phyloP scores from a whole-genome alignment of 2,888 invertebrate species.

The Scaptomyza reducta region DNA sequence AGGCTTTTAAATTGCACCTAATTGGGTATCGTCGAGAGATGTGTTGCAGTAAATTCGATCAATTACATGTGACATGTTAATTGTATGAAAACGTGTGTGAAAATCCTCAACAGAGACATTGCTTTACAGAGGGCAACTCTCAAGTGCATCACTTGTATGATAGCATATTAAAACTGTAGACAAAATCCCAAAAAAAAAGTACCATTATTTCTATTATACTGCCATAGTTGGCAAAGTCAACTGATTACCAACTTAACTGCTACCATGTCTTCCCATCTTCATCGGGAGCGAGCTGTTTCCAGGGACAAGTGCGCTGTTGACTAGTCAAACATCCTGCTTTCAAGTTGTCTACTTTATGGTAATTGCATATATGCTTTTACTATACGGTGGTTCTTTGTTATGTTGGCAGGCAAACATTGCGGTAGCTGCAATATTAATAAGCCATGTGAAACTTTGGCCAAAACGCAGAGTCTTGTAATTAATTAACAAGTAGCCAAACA shows the following conservation, averaged over 20 bases:
- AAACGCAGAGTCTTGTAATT: constrained; percentile 31
- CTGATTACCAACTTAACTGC: neutral
- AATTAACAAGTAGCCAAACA: constrained; percentile 36
- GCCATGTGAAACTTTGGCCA: constrained; percentile 36
- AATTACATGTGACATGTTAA: constrained; percentile 26
- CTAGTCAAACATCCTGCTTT: constrained; percentile 14
- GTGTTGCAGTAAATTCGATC: constrained; percentile 28
- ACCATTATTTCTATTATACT: constrained; percentile 18
- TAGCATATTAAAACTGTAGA: constrained; percentile 3
- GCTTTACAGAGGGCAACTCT: neutral
- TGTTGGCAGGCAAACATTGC: constrained; percentile 33
- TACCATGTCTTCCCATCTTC: neutral
- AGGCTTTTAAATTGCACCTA: constrained; percentile 38
- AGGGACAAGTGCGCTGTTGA: constrained; percentile 4
- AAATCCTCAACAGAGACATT: neutral
- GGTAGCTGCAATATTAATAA: constrained; percentile 48
- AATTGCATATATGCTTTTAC: constrained; percentile 23
- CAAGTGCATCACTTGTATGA: neutral
- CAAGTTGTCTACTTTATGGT: constrained; percentile 20
- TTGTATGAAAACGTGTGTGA: constrained; percentile 1
- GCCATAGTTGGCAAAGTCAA: constrained; percentile 16
- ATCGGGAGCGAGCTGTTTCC: neutral
- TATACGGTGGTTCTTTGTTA: constrained; percentile 10
- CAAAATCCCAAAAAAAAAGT: constrained; percentile 4
- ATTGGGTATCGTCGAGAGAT: constrained; percentile 34